A percentile compares a stretch with the other conserved stretches of the same genome.
Evolutionary conservation across 2,113 vertebrate genomes (phyloP).

Genomic region (Ciconia stormi): DNA sequence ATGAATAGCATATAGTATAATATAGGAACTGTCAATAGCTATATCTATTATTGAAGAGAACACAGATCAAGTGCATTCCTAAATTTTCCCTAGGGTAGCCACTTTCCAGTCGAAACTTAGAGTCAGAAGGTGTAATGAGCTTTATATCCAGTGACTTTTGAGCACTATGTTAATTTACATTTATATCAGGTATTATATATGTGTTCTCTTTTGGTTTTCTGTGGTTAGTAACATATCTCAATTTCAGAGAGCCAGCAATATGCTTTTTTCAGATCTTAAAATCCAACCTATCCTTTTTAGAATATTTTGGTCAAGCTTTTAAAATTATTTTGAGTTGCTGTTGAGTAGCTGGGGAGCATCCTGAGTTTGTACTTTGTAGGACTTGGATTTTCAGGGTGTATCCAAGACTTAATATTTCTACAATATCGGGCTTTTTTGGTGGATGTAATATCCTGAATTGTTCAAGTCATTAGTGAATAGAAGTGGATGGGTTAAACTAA

Average conservation of each 20-base stretch:
- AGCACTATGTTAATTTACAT: neutral
- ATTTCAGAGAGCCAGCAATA: neutral
- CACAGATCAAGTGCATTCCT: neutral
- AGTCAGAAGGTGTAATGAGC: neutral
- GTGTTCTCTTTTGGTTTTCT: neutral
- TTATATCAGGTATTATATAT: neutral
- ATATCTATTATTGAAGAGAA: neutral
- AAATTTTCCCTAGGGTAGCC: neutral
- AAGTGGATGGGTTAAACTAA: neutral
- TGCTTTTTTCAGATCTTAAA: neutral
- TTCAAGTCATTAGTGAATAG: constrained; percentile 1
- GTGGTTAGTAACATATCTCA: neutral
- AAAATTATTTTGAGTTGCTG: neutral
- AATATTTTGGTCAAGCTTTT: neutral
- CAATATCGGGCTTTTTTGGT: neutral
- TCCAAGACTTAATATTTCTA: neutral
- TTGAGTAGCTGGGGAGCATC: neutral
- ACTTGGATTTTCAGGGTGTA: neutral
- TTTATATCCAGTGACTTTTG: neutral
- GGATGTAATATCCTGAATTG: neutral
- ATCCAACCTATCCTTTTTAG: neutral
- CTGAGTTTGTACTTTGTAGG: neutral
- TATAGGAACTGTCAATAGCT: neutral
- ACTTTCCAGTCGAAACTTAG: neutral
- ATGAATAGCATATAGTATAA: neutral